These are phyloP conservation scores for Entomyzon cyanotis DNA, from an alignment of 2,113 vertebrate species.

Conservation along the genomic window DNA sequence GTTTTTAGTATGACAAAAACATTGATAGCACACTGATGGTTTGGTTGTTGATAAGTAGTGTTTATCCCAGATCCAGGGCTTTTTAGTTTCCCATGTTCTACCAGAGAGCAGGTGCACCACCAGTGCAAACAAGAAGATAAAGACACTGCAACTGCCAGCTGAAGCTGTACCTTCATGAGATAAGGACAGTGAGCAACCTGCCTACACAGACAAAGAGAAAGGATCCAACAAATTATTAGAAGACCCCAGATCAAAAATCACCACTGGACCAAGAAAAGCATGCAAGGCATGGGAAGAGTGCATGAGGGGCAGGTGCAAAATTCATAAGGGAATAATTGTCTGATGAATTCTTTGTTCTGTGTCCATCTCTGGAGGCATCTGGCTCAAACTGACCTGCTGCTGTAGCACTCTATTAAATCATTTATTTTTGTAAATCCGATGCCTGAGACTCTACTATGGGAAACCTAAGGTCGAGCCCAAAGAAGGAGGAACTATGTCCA, in stretches of 20 bases:
- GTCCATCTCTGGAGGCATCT: neutral
- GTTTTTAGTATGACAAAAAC: neutral
- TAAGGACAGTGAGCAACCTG: neutral
- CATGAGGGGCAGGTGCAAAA: neutral
- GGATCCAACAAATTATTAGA: neutral
- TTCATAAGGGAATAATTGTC: neutral
- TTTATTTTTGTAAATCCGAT: neutral
- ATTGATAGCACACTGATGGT: neutral
- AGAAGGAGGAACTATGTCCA: neutral
- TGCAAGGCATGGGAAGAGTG: rapidly evolving
- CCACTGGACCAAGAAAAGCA: neutral
- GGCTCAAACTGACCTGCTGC: neutral
- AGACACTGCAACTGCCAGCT: neutral
- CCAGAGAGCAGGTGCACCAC: neutral
- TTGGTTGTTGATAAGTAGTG: neutral
- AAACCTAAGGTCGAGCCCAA: neutral
- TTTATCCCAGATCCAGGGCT: neutral
- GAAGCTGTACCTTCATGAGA: neutral
- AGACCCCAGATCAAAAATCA: neutral
- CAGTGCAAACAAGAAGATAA: neutral
- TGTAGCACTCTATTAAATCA: neutral
- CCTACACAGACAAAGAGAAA: neutral
- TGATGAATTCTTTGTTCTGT: neutral
- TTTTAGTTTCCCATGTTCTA: neutral
- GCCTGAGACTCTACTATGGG: neutral